Conservation (phyloP, 2,888 invertebrate species). For the Heliconius ethilla region DNA sequence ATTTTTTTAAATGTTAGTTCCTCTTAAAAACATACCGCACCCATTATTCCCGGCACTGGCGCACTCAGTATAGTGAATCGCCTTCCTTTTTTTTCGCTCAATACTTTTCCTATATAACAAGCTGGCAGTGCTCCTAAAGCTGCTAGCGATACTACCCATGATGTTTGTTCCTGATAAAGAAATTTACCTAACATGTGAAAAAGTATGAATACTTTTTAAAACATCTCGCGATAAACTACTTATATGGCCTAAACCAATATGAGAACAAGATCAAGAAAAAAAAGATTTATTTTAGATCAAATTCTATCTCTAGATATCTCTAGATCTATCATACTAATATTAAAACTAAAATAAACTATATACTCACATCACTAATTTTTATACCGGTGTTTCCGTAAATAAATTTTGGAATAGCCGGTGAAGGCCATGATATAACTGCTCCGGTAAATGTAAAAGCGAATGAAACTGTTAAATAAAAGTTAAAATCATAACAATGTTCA, state of each 20-base stretch:
- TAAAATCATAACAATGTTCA: not conserved
- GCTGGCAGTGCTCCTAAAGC: conserved; percentile 82
- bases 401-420: conserved; percentile 81
- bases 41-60: conserved; percentile 76
- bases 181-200: not conserved
- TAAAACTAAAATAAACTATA: not conserved
- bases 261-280: not conserved
- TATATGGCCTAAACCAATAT: not conserved
- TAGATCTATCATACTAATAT: too few species aligned
- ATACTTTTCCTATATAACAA: conserved; percentile 78
- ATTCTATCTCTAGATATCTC: too few species aligned
- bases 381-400: conserved; percentile 68
- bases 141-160: conserved; percentile 82
- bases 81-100: conserved; percentile 82
- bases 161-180: conserved; percentile 67
- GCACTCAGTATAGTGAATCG: conserved; percentile 77
- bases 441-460: conserved; percentile 75
- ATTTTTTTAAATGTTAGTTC: not conserved
- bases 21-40: conserved; percentile 73
- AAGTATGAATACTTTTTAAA: not conserved
- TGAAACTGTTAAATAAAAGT: conserved; percentile 60
- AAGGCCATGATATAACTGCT: conserved; percentile 77
- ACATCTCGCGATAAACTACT: not conserved
- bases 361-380: conserved; percentile 70
- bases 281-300: too few species aligned